Conservation (phyloP, 2,888 invertebrate genomes). For the Horisme vitalbata region DNA sequence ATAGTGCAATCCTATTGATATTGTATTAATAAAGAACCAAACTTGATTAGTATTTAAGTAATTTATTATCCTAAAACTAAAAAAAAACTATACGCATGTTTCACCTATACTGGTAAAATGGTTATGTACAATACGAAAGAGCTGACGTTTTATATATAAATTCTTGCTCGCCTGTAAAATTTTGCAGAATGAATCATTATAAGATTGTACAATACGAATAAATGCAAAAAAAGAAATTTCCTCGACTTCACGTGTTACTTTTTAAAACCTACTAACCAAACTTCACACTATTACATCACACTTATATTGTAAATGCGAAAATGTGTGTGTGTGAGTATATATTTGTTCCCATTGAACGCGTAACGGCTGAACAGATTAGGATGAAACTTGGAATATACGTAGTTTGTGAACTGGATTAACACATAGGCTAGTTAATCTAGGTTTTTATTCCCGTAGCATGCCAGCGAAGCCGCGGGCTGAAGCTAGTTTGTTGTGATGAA, state of each 20-base stretch:
- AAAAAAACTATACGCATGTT: constrained; percentile 82
- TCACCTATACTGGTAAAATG: constrained; percentile 83
- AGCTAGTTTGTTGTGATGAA: no score
- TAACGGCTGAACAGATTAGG: no score
- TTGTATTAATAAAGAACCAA: constrained; percentile 84
- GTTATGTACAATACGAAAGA: constrained; percentile 82
- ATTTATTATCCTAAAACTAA: constrained; percentile 83
- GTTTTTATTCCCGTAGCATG: no score
- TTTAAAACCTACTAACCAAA: constrained; percentile 15
- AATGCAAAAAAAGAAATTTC: constrained; percentile 83
- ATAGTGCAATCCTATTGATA: constrained; percentile 82
- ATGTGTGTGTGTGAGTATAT: no score
- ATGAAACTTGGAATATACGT: no score
- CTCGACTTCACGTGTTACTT: constrained; percentile 63
- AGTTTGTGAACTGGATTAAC: neutral
- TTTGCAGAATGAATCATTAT: constrained; percentile 83
- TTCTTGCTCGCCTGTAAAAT: constrained; percentile 84
- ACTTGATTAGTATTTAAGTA: constrained; percentile 82
- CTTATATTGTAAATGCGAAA: no score
- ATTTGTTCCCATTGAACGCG: no score
- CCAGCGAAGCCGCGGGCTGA: no score
- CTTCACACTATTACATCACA: neutral
- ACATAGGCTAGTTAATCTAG: no score
- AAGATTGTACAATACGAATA: constrained; percentile 84
- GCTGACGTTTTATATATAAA: constrained; percentile 84